Base-by-base conservation (phyloP, 2,797 vertebrate species). In the Scolopax bukidnonensis region DNA sequence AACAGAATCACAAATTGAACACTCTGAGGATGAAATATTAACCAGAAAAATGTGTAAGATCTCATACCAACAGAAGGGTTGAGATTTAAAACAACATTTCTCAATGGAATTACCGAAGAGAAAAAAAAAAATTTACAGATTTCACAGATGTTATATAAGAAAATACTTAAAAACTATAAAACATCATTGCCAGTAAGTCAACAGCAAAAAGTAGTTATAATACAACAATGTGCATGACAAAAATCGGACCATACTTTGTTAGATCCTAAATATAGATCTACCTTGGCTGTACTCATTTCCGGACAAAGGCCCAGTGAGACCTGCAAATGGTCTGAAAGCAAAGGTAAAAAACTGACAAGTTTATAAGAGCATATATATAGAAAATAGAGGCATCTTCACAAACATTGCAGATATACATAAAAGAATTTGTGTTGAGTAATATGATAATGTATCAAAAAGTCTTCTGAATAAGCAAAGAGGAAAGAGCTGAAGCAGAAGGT, bases 1-100 rank as follows among this genome's bases (percentile, higher is more conserved):
- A 87, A 68, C n/a, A 94, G 89, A 95, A 83, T 59, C 36, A 93
- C 21, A 93, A 92, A 82, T 41, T 65, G 89, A 96, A 86, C 8
- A 20, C 57, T 67, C 80, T 81, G 24, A 94, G 78, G 43, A 89
- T 81, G 23, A 73, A 92, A 70, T 74, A 67, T 59, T 87, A 93
- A 92, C 61, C 53, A 84, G 33, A 60, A 67, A 83, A 96, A 80
- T 0, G 1, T 45, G 30, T 59, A 80, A 93, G 20, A 92, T 24
- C 17, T 90, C 54, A 60, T 40, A 85, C 8, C 18, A 21, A 91
- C 32, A 79, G 63, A 84, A 67, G 4, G 9, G 13, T 5, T 67
- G 25, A 68, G 12, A 79, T 56, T 83, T 71, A 80, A 67, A 84
- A 87, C 18, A 67, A 33, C 33, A 57, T 9, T 56, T 56, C 51